Conservation (phyloP, 2,113 vertebrate species). For the Panthera leo region DNA sequence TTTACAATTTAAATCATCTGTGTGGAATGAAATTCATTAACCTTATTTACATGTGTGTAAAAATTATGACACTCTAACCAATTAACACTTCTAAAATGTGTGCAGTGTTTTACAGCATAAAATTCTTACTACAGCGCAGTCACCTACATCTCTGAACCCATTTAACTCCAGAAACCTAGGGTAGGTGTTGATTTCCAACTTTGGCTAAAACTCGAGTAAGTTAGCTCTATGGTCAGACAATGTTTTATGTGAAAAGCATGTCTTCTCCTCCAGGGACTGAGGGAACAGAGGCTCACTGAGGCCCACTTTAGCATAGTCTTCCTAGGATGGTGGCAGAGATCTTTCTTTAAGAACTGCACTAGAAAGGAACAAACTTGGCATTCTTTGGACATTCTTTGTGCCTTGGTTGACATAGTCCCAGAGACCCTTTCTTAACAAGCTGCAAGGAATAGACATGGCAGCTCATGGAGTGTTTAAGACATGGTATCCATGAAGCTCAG, state of each 20-base stretch:
- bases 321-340: background rate
- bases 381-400: background rate
- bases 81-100: conserved; percentile 39
- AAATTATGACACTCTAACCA: conserved; percentile 76
- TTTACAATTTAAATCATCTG: conserved; percentile 76
- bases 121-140: background rate
- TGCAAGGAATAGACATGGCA: background rate
- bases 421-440: background rate
- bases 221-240: background rate
- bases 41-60: conserved; percentile 72
- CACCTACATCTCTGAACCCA: background rate
- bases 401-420: background rate
- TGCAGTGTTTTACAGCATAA: background rate
- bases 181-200: background rate
- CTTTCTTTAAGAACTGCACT: background rate
- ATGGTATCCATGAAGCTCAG: background rate
- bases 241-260: background rate
- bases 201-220: background rate
- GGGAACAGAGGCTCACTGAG: background rate
- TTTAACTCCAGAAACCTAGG: background rate
- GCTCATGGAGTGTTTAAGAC: background rate
- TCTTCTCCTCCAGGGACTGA: background rate
- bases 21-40: conserved; percentile 77
- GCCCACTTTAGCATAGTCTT: background rate
- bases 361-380: background rate